These are phyloP conservation scores for Anisognathus igniventris DNA, from an alignment of 2,797 vertebrate species.

Conservation along the genomic window DNA sequence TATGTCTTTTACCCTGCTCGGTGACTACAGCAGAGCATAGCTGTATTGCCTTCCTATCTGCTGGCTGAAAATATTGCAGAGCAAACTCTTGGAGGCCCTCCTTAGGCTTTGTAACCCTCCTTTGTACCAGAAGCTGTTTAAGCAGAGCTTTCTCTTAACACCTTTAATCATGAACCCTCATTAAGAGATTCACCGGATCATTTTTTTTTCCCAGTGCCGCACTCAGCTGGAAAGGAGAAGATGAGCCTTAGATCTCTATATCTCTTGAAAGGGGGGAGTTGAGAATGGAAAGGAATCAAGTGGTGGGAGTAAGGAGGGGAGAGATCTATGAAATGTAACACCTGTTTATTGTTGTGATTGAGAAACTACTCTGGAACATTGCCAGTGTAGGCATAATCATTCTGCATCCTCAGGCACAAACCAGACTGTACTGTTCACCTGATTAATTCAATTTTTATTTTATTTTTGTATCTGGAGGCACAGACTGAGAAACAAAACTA, in stretches of 20 bases:
- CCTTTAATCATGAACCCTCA: not conserved
- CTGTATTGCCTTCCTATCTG: not conserved
- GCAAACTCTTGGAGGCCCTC: not conserved
- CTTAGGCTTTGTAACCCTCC: not conserved
- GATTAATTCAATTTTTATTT: not conserved
- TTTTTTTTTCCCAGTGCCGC: rapidly evolving
- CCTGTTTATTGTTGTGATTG: not conserved
- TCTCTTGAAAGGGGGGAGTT: not conserved
- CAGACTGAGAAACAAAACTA: not conserved
- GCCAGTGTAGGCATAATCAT: not conserved
- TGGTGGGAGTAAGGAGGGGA: not conserved
- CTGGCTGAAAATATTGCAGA: not conserved
- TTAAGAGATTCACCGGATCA: not conserved
- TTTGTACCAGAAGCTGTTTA: not conserved
- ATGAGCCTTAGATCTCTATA: not conserved
- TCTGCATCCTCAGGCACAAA: not conserved
- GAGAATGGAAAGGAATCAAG: not conserved
- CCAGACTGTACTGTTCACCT: not conserved
- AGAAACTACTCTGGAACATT: not conserved
- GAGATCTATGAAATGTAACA: not conserved
- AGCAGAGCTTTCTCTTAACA: not conserved
- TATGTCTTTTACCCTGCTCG: not conserved
- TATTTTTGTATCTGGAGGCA: not conserved
- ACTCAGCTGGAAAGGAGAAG: not conserved
- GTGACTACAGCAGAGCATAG: not conserved